phyloP scores from a whole-genome alignment of 2,888 invertebrate species.

The Drosophila antonietae region DNA sequence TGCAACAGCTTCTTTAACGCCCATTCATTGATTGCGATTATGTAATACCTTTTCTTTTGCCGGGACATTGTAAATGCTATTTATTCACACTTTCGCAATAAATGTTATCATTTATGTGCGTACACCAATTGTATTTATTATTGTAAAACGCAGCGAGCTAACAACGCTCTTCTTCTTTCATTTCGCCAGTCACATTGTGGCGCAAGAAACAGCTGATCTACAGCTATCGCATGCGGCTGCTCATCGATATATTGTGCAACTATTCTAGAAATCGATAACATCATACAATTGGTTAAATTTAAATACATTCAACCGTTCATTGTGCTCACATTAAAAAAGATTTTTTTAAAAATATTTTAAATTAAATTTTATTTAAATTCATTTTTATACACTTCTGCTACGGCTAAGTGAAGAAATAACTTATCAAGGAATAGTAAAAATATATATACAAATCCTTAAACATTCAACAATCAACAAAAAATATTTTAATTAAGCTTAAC shows the following conservation, averaged over 20 bases:
- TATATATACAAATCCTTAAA: constrained; percentile 4
- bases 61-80: constrained; percentile 55
- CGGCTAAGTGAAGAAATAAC: not conserved
- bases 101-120: constrained; percentile 37
- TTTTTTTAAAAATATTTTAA: not conserved
- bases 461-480: constrained; percentile 12
- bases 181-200: constrained; percentile 17
- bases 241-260: constrained; percentile 24
- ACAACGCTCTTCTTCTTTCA: constrained; percentile 12
- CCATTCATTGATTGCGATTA: not conserved
- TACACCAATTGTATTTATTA: constrained; percentile 1
- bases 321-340: too few relatives aligned
- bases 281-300: not conserved
- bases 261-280: not conserved
- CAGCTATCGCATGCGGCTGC: constrained; percentile 21
- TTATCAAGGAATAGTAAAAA: not conserved
- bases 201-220: not conserved
- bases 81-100: not conserved
- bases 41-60: constrained; percentile 60
- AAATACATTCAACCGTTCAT: not conserved
- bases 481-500: not conserved
- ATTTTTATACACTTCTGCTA: constrained; percentile 6
- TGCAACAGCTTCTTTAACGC: not conserved
- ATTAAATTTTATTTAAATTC: not conserved
- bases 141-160: constrained; percentile 16